Conservation (phyloP, 2,113 vertebrate genomes). For the Urocolius indicus region DNA sequence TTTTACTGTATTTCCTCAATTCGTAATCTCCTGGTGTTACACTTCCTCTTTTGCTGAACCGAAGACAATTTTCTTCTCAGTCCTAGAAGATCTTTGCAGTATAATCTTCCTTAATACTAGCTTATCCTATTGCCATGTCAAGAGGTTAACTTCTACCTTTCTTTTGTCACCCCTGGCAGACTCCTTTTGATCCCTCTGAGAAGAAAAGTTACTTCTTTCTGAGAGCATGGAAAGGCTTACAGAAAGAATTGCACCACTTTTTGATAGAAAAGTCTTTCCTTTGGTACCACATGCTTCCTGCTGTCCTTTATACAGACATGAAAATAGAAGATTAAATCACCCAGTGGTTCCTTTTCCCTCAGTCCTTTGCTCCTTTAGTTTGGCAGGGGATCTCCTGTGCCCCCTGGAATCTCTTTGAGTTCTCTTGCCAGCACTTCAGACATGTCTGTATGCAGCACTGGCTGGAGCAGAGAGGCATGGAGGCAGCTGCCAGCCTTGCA, state of each 20-base stretch:
- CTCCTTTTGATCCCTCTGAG: conserved; percentile 36
- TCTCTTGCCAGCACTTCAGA: conserved; percentile 53
- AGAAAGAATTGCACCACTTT: background rate
- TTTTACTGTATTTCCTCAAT: background rate
- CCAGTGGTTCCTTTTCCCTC: conserved; percentile 24
- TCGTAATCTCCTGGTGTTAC: background rate
- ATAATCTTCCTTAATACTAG: conserved; percentile 16
- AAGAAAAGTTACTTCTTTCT: conserved; percentile 45
- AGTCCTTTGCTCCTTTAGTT: conserved; percentile 32
- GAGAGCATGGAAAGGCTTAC: background rate
- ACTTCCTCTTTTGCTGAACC: conserved; percentile 16
- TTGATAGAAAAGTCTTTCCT: conserved; percentile 41
- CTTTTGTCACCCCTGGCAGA: conserved; percentile 27
- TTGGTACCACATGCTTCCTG: conserved; percentile 28
- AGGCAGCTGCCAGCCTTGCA: conserved; percentile 58
- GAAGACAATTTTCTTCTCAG: conserved; percentile 28
- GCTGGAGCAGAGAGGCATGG: conserved; percentile 12
- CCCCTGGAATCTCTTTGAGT: conserved; percentile 32
- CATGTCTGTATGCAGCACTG: background rate
- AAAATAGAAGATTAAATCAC: conserved; percentile 54
- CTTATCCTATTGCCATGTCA: conserved; percentile 38
- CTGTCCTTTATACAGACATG: conserved; percentile 41
- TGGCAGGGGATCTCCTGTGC: conserved; percentile 38
- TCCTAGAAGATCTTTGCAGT: background rate
- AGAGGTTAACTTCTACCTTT: conserved; percentile 55